These are phyloP conservation scores for Eleutherodactylus coqui DNA, from an alignment of 2,797 vertebrate genomes.

Conservation along the genomic window DNA sequence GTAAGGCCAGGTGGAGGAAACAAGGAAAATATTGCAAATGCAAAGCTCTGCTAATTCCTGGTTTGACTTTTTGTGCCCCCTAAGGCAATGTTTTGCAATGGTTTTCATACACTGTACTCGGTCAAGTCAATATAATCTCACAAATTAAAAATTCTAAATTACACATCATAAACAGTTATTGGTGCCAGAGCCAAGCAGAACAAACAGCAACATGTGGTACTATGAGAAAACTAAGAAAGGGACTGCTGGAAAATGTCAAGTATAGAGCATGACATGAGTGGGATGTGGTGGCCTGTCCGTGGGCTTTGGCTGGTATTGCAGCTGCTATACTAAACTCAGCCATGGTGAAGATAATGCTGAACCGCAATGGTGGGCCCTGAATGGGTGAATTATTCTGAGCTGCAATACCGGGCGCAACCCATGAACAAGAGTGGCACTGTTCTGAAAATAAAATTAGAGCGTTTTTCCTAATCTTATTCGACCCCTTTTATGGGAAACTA, in stretches of 20 bases:
- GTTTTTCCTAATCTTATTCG: too few species aligned
- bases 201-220: neutral
- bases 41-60: neutral
- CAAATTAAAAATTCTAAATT: neutral
- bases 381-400: neutral
- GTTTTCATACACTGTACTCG: neutral
- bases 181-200: neutral
- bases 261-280: neutral
- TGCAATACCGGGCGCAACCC: too few species aligned
- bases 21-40: neutral
- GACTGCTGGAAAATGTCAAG: neutral
- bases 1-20: neutral
- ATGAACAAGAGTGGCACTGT: too few species aligned
- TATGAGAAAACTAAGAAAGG: neutral
- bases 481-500: too few species aligned
- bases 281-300: neutral
- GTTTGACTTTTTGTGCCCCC: neutral
- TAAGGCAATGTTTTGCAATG: too few species aligned
- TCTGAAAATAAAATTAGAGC: too few species aligned
- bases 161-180: neutral
- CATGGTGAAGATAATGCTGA: neutral
- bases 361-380: too few species aligned
- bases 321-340: neutral
- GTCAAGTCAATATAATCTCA: neutral
- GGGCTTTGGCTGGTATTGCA: neutral